Evolutionary conservation across 2,888 invertebrate genomes (phyloP), one percentile per base, ranked within the genome.

Genomic region (Tillus elongatus): DNA sequence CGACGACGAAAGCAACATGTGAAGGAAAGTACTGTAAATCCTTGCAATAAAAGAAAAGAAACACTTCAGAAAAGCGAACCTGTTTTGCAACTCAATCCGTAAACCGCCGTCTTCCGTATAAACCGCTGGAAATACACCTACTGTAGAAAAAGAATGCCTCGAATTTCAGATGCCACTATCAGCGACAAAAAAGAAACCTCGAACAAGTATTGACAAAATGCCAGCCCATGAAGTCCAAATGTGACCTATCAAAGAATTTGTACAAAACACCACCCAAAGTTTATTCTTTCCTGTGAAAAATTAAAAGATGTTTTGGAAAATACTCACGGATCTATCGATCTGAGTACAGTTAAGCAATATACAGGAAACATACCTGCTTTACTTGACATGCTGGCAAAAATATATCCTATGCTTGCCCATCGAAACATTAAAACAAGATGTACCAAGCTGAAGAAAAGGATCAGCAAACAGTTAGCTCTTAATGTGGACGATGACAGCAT

Each of bases 401-500:
- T n/a, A n/a, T n/a, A 28, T 16, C 36, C 40, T 8, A 19, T 14
- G 3, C 10, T 36, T 12, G 29, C n/a, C 2, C 10, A 35, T 11
- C 24, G 37, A 24, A 37, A 14, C 6, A 29, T 41, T 12, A 38
- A 40, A 40, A 32, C 15, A 8, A 36, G 15, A 32, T 27, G 30
- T 30, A 37, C 40, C 2, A 32, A 26, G 10, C 2, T 31, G 13
- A 13, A 12, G 13, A 34, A 38, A 8, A 37, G 19, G 33, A 33
- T 37, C 13, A 15, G 13, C 24, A 10, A 37, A 29, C 33, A 37
- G 30, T 29, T 29, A n/a, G n/a, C n/a, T n/a, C n/a, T n/a, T n/a
- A n/a, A n/a, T n/a, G n/a, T n/a, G n/a, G n/a, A n/a, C n/a, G n/a
- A n/a, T n/a, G n/a, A n/a, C n/a, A n/a, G n/a, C n/a, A n/a, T n/a